phyloP scores from a whole-genome alignment of 2,113 vertebrate genomes.

The Microcebus griseorufus region DNA sequence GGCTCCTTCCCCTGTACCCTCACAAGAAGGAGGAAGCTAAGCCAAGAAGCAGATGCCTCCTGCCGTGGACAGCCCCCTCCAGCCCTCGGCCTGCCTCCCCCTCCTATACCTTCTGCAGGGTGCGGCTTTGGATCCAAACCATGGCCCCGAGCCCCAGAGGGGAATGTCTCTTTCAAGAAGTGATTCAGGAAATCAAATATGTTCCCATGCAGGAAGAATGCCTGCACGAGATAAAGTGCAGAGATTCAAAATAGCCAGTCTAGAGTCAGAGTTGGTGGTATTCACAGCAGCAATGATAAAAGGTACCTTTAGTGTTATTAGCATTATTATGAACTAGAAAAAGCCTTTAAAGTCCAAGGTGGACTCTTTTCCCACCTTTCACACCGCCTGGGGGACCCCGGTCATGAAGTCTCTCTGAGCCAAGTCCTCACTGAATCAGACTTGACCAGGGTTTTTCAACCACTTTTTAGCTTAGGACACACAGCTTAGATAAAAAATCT shows the following conservation, averaged over 20 bases:
- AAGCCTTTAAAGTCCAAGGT: not conserved
- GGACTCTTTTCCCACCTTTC: not conserved
- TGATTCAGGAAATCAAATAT: slow-evolving; percentile 81
- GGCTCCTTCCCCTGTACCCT: not conserved
- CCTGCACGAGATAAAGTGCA: slow-evolving; percentile 71
- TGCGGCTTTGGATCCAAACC: not conserved
- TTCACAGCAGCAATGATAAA: not conserved
- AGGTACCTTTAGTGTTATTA: not conserved
- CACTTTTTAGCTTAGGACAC: not conserved
- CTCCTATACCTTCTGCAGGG: slow-evolving; percentile 70
- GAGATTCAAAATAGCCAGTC: slow-evolving; percentile 68
- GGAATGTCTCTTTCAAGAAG: slow-evolving; percentile 67
- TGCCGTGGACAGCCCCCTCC: slow-evolving; percentile 52
- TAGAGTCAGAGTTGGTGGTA: slow-evolving; percentile 67
- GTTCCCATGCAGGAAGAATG: slow-evolving; percentile 77
- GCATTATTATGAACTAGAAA: slow-evolving; percentile 3
- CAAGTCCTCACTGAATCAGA: too few species aligned
- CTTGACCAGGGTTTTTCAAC: not conserved
- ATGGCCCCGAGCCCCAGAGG: slow-evolving; percentile 25
- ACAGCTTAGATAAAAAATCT: not conserved
- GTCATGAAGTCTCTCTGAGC: not conserved
- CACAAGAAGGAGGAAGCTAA: not conserved
- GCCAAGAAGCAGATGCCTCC: not conserved
- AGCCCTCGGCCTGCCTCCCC: slow-evolving; percentile 43
- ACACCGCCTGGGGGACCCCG: not conserved